phyloP scores from a whole-genome alignment of 1,140 invertebrate genomes.

The Meloidogyne exigua region DNA sequence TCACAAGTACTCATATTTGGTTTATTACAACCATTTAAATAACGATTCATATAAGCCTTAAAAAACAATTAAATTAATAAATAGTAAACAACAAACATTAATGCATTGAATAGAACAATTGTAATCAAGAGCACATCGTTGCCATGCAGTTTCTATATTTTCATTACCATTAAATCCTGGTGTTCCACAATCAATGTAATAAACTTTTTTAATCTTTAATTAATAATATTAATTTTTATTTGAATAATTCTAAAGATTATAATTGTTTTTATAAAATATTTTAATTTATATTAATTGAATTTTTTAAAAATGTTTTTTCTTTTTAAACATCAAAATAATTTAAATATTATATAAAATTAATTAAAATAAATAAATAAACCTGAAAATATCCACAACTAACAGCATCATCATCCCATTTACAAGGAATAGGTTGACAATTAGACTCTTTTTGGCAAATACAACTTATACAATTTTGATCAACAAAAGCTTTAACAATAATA shows the following conservation, averaged over 20 bases:
- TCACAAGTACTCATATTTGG: not conserved
- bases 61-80: not conserved
- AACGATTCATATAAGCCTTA: not conserved
- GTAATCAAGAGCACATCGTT: not conserved
- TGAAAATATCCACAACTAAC: constrained; percentile 1
- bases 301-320: too few relatives aligned
- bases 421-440: not conserved
- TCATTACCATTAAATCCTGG: not conserved
- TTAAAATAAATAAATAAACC: not conserved
- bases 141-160: not conserved
- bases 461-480: not conserved
- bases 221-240: not conserved
- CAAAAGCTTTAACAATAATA: not conserved
- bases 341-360: not conserved
- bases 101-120: not conserved
- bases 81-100: not conserved
- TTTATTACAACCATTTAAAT: not conserved
- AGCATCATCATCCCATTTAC: not conserved
- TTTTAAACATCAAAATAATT: not conserved
- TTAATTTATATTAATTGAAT: too few relatives aligned
- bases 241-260: not conserved
- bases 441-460: not conserved
- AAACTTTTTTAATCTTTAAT: not conserved
- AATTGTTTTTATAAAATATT: too few relatives aligned
- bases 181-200: not conserved